Evolutionary conservation across 2,888 invertebrate genomes (phyloP).

Genomic region (Vandiemenella viatica): DNA sequence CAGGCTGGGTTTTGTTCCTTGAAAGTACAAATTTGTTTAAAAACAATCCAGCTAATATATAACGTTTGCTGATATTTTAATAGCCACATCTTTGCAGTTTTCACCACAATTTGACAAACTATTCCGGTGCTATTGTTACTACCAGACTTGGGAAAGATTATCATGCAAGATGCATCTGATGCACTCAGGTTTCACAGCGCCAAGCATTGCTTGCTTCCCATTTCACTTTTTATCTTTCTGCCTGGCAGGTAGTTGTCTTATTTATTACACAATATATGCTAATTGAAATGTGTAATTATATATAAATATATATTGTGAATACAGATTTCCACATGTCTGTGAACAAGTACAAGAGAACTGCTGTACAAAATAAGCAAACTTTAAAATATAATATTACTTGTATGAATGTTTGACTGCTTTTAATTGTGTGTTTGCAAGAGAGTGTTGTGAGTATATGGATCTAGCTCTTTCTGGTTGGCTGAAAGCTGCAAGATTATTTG

Average conservation of each 20-base stretch:
- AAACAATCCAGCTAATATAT: too few relatives aligned
- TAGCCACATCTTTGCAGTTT: neutral
- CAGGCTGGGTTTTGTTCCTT: constrained; percentile 2
- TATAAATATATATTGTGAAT: constrained; percentile 5
- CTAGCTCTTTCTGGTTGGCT: constrained; percentile 10
- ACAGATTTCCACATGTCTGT: constrained; percentile 11
- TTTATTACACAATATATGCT: constrained; percentile 1
- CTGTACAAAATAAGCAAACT: constrained; percentile 16
- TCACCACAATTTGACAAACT: constrained; percentile 1
- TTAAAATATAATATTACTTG: constrained; percentile 6
- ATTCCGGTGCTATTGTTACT: neutral
- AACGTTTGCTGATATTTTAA: neutral
- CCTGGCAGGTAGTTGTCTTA: constrained; percentile 11
- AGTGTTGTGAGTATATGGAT: constrained; percentile 10
- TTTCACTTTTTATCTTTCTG: constrained; percentile 7
- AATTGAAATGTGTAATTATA: neutral
- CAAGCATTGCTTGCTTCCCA: constrained; percentile 10
- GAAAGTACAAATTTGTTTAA: constrained; percentile 8
- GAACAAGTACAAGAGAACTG: constrained; percentile 17
- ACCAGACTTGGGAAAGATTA: neutral
- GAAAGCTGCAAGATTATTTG: constrained; percentile 10
- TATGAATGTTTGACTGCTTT: constrained; percentile 7
- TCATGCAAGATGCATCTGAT: constrained; percentile 4
- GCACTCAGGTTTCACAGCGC: constrained; percentile 8
- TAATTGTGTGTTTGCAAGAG: constrained; percentile 6